phyloP scores from a whole-genome alignment of 1,140 invertebrate species.

The Cylas formicarius region DNA sequence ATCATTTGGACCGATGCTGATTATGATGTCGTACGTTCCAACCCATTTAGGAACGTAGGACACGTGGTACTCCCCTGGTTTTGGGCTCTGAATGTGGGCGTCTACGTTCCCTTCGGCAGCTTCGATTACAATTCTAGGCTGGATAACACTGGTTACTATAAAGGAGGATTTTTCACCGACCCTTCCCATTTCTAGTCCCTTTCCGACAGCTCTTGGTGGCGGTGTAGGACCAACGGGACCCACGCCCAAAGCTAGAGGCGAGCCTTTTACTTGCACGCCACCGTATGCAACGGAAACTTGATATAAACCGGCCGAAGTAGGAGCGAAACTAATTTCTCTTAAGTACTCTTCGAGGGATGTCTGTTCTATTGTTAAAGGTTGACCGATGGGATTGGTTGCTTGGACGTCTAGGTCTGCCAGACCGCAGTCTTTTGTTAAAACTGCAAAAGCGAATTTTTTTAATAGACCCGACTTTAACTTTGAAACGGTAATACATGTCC shows the following conservation, averaged over 20 bases:
- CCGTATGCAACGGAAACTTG: constrained; percentile 80
- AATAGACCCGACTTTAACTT: no score
- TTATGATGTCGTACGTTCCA: constrained; percentile 61
- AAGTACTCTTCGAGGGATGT: constrained; percentile 65
- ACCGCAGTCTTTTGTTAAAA: constrained; percentile 80
- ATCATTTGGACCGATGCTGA: constrained; percentile 45
- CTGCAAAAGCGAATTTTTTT: constrained; percentile 49
- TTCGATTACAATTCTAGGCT: constrained; percentile 42
- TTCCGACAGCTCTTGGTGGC: constrained; percentile 49
- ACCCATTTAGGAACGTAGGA: constrained; percentile 63
- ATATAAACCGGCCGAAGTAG: constrained; percentile 82
- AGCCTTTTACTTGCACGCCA: constrained; percentile 56
- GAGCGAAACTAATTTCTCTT: constrained; percentile 76
- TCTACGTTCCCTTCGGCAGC: constrained; percentile 40
- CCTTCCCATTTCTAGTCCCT: constrained; percentile 59
- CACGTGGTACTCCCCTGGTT: constrained; percentile 46
- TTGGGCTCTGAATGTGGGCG: constrained; percentile 36
- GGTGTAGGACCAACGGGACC: constrained; percentile 40
- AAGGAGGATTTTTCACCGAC: constrained; percentile 67
- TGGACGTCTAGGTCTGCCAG: constrained; percentile 84
- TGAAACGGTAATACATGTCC: no score
- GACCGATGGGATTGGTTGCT: constrained; percentile 81
- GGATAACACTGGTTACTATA: constrained; percentile 56
- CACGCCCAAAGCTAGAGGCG: constrained; percentile 54
- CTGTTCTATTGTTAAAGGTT: constrained; percentile 75